Conservation (phyloP, 64 coral and sea anemone genomes). For the Pachyseris speciosa region DNA sequence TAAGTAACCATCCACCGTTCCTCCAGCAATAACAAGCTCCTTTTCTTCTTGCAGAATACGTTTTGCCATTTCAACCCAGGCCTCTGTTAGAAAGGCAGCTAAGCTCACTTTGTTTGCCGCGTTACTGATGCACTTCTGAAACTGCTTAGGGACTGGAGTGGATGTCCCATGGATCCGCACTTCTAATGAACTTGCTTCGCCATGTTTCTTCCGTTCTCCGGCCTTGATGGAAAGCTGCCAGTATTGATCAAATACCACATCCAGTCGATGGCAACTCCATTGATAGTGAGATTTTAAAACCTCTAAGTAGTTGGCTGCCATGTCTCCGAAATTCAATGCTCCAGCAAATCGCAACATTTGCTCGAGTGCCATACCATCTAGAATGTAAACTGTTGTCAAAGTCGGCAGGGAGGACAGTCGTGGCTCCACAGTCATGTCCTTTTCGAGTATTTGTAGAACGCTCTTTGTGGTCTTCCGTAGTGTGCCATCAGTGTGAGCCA, state of each 20-base stretch:
- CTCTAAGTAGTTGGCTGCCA: background rate
- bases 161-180: background rate
- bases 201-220: background rate
- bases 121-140: slow-evolving; percentile 19
- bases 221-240: slow-evolving; percentile 20
- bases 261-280: background rate
- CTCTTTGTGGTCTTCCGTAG: slow-evolving; percentile 70
- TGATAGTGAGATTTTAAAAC: background rate
- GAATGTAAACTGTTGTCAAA: slow-evolving; percentile 9
- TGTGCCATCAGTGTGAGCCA: slow-evolving; percentile 45
- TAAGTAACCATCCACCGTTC: background rate
- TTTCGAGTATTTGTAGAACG: slow-evolving; percentile 37
- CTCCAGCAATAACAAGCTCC: slow-evolving; percentile 3
- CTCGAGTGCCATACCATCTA: slow-evolving; percentile 54
- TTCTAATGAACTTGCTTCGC: background rate
- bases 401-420: slow-evolving; percentile 20
- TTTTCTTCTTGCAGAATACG: background rate
- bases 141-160: slow-evolving; percentile 24
- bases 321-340: slow-evolving; percentile 17
- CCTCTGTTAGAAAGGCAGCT: background rate
- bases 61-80: background rate
- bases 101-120: background rate
- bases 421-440: slow-evolving; percentile 28
- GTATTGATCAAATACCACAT: slow-evolving; percentile 55
- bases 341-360: slow-evolving; percentile 39